phyloP scores from a whole-genome alignment of 2,797 vertebrate species.

The Diplodus puntazzo region DNA sequence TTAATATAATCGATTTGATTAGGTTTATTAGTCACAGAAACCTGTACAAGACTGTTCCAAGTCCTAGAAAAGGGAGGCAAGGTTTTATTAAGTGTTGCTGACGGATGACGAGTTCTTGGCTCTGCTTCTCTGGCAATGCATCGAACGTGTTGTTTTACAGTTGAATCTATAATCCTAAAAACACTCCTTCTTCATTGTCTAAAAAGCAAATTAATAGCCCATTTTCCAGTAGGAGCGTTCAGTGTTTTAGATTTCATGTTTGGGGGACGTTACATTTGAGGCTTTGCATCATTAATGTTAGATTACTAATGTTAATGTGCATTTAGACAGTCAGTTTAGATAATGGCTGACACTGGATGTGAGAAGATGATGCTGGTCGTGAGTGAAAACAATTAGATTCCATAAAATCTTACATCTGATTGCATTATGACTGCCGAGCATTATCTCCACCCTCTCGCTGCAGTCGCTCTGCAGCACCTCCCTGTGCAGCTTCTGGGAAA shows the following conservation, averaged over 20 bases:
- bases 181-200: background rate
- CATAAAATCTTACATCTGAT: constrained; percentile 39
- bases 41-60: no score
- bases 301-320: constrained; percentile 11
- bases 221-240: background rate
- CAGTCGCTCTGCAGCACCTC: background rate
- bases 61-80: background rate
- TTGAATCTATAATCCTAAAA: background rate
- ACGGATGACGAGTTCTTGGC: constrained; percentile 24
- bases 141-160: constrained; percentile 26
- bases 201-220: background rate
- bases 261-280: background rate
- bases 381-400: constrained; percentile 28
- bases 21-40: no score
- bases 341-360: constrained; percentile 9
- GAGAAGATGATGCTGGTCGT: constrained; percentile 18
- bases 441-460: constrained; percentile 14
- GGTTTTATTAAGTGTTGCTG: background rate
- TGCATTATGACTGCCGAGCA: constrained; percentile 16
- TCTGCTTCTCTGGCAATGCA: background rate
- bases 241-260: background rate
- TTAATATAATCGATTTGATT: no score
- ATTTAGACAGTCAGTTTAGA: constrained; percentile 8
- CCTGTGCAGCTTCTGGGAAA: background rate
- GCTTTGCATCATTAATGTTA: background rate